Evolutionary conservation across 1,140 invertebrate genomes (phyloP), one percentile per base, ranked within the genome.

Genomic region (Drosophila ficusphila): DNA sequence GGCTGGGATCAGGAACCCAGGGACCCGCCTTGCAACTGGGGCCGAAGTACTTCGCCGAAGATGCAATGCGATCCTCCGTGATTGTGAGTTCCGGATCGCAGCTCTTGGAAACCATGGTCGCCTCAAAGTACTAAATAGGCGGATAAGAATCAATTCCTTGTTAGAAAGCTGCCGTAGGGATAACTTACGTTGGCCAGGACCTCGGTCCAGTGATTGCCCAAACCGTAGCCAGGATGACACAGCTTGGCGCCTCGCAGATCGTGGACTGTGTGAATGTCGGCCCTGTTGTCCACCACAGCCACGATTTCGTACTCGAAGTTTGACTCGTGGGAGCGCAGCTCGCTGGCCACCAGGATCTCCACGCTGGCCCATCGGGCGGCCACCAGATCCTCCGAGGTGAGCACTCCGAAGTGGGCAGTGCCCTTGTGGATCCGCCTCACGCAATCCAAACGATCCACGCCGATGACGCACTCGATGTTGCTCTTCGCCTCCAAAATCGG

Each of bases 381-480:
- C 16, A 96, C 93, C 36, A 97, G 92, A 92, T 97, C 96, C 91
- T 97, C 96, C 0, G 97, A 94, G 62, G 96, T 95, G 64, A 97
- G 93, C 1, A 96, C 95, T 1, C 96, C 95, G 76, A 98, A 95
- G 91, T 98, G 97, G 7, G 95, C 97, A 8, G 94, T 93, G 12
- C 94, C 94, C 77, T 94, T 94, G 29, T 93, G 92, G 60, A 98
- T 95, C 61, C 94, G 92, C 44, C 95, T 92, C 68, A 97, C 92
- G 89, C 97, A 98, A 64, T 96, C 94, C 38, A 96, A 88, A 51
- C 96, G 96, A 83, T 96, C 95, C 33, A 93, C 92, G 21, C 94
- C 94, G 23, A 95, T 89, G 11, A 95, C 93, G 75, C 95, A 96
- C 76, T 94, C 93, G 0, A 95, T 92, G 49, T 93, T 93, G 51